These are phyloP conservation scores for Sycobia sp. DNA, from an alignment of 1,140 invertebrate genomes.

Conservation along the genomic window DNA sequence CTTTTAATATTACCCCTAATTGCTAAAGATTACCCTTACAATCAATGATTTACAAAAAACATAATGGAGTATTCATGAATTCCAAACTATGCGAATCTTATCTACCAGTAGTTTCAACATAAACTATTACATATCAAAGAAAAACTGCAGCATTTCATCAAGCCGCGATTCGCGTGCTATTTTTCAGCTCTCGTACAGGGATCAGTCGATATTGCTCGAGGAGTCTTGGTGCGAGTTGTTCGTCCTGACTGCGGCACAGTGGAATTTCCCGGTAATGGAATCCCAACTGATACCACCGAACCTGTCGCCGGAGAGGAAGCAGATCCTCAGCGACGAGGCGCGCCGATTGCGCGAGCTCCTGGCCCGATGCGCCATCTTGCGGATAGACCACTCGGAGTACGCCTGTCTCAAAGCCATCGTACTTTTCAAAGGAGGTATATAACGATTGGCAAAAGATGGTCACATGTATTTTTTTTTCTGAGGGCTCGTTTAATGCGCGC, in stretches of 20 bases:
- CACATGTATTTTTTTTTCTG: no score
- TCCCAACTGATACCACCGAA: slow-evolving; percentile 45
- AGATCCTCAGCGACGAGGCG: slow-evolving; percentile 60
- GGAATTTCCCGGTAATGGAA: slow-evolving; percentile 75
- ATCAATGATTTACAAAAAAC: no score
- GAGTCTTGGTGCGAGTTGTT: slow-evolving; percentile 87
- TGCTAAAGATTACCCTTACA: no score
- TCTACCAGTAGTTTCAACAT: no score
- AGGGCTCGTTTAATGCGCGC: no score
- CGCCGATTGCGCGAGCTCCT: slow-evolving; percentile 68
- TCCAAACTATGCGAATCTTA: no score
- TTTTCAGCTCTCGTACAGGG: slow-evolving; percentile 69
- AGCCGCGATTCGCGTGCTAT: no score
- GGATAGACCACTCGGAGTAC: slow-evolving; percentile 82
- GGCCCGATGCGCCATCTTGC: slow-evolving; percentile 67
- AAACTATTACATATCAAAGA: no score
- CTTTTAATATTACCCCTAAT: no score
- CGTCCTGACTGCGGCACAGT: slow-evolving; percentile 80
- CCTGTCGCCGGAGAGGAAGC: slow-evolving; percentile 47
- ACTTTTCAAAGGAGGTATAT: slow-evolving; percentile 79
- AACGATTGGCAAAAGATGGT: no score
- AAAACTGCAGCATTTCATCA: no score
- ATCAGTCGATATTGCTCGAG: slow-evolving; percentile 76
- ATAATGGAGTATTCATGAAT: no score
- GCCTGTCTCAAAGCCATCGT: slow-evolving; percentile 82